A percentile compares a stretch with the other conserved stretches of the same genome.
These are phyloP conservation scores for Smutsia temminckii DNA, from an alignment of 2,797 vertebrate species.

Conservation along the genomic window DNA sequence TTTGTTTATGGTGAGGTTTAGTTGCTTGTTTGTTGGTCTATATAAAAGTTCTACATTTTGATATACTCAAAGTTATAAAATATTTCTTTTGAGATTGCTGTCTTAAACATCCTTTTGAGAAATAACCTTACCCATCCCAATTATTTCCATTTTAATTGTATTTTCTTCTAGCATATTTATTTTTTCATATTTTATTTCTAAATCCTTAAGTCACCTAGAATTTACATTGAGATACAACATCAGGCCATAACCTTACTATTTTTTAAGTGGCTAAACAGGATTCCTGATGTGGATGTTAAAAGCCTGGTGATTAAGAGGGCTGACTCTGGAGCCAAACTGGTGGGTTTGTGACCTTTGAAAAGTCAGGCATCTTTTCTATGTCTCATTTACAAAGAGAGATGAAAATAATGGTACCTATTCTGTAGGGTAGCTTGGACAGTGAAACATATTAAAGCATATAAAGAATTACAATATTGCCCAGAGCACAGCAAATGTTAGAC, in stretches of 20 bases:
- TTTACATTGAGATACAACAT: not conserved
- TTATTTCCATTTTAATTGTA: conserved; percentile 10
- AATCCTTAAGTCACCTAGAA: not conserved
- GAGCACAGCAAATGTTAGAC: not conserved
- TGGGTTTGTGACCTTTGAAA: not conserved
- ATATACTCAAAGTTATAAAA: not conserved
- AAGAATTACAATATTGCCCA: not conserved
- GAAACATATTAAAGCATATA: not conserved
- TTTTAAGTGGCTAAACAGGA: not conserved
- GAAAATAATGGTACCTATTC: not conserved
- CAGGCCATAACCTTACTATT: not conserved
- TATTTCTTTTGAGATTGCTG: not conserved
- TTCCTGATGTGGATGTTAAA: not conserved
- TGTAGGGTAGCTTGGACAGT: not conserved
- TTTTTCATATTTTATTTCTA: conserved; percentile 4
- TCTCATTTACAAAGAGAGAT: not conserved
- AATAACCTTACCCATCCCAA: not conserved
- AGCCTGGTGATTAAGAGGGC: not conserved
- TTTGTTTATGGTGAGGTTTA: not conserved
- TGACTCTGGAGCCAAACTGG: not conserved
- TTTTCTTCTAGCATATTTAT: conserved; percentile 16
- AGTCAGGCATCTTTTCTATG: not conserved
- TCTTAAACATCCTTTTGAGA: conserved; percentile 15
- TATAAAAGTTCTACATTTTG: not conserved
- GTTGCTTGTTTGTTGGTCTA: not conserved